Base-by-base conservation (phyloP, 2,888 invertebrate species). In the Pasiphila rectangulata region DNA sequence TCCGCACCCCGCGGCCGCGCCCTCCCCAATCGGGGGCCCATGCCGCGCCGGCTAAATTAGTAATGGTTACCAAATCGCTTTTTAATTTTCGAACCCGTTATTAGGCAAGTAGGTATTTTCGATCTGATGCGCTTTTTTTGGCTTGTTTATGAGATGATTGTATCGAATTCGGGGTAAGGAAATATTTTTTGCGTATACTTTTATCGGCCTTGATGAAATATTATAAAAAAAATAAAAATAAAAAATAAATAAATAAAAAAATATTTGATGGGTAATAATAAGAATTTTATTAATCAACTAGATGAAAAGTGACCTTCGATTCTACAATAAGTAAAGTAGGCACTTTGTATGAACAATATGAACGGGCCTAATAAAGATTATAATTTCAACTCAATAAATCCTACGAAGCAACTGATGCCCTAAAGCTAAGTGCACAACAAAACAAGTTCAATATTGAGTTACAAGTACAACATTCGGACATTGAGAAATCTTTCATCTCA, bases 1-100 rank as follows among this genome's bases (percentile, higher is more conserved):
- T 50, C 63, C 61, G 54, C 62, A 55, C 61, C 63, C 64, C 58
- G 53, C 65, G 61, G 63, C 65, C 62, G 62, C 63, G 67, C 79
- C 81, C 78, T 71, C 76, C 80, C 78, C 79, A 84, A 84, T 82
- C 79, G 83, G 82, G 81, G 79, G 75, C 75, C 75, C 75, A 65
- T 64, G 71, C 75, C 72, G 76, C 73, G 74, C 75, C 73, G 72
- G 69, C 81, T 80, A 83, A 85, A 87, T 87, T 85, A 86, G 85
- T 84, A 82, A 85, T 79, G 83, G 84, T 83, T 82, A 82, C 80
- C 72, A 85, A 88, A 88, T 88, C 82, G 83, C 80, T 83, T 85
- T 87, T 85, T 86, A 86, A 87, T 87, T 86, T 32, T 83, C 76
- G 61, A 71, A 67, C 69, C 69, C 68, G 78, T 83, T 85, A 82